Percentiles rank a stretch among this genome's conserved stretches.
Conservation (phyloP, 2,888 invertebrate genomes). For the Microplitis deprimator region DNA sequence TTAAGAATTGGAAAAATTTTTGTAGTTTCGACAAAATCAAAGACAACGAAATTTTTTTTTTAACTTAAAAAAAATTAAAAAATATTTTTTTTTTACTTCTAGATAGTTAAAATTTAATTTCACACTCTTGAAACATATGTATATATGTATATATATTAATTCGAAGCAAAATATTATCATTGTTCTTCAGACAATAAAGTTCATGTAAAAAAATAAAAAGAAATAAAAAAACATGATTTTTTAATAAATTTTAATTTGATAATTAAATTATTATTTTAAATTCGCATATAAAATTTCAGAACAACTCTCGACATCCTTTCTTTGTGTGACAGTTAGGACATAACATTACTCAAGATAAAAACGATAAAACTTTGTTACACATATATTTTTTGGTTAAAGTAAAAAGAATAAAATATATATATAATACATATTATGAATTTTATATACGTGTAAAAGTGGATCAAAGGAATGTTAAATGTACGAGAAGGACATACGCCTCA, state of each 20-base stretch:
- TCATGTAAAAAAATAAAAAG: no score
- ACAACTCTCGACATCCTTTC: constrained; percentile 60
- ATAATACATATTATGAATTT: constrained; percentile 13
- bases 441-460: constrained; percentile 59
- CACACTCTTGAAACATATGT: no score
- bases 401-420: background rate
- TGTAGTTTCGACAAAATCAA: no score
- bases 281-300: constrained; percentile 60
- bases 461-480: constrained; percentile 63
- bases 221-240: no score
- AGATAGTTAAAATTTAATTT: no score
- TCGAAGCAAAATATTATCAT: no score
- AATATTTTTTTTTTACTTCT: no score
- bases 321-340: constrained; percentile 53
- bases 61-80: background rate
- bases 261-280: no score
- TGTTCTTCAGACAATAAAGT: no score
- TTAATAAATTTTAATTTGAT: no score
- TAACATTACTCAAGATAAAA: constrained; percentile 44
- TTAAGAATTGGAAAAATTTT: no score
- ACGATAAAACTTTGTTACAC: constrained; percentile 65
- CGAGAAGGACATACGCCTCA: constrained; percentile 40
- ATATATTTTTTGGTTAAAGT: constrained; percentile 61
- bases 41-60: background rate
- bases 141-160: no score